These are phyloP conservation scores for Bufo bufo DNA, from an alignment of 2,113 vertebrate species.

Conservation along the genomic window DNA sequence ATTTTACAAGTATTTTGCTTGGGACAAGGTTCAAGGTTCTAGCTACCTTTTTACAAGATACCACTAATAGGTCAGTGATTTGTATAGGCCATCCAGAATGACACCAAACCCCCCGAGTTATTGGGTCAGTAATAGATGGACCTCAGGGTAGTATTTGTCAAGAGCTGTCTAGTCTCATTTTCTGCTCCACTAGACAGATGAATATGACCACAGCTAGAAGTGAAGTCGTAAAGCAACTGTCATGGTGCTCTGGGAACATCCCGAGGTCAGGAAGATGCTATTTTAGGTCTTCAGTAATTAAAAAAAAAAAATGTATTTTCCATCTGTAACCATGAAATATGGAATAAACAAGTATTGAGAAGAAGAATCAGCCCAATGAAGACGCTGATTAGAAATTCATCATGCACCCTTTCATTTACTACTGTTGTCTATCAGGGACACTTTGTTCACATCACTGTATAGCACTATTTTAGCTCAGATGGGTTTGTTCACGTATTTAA, in stretches of 20 bases:
- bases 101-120: not conserved
- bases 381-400: not conserved
- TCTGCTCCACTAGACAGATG: not conserved
- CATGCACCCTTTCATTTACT: not conserved
- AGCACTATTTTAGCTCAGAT: no score
- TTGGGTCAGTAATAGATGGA: constrained; percentile 9
- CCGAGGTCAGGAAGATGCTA: not conserved
- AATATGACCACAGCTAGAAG: not conserved
- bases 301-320: not conserved
- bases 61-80: not conserved
- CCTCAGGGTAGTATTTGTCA: not conserved
- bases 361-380: not conserved
- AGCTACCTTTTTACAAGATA: not conserved
- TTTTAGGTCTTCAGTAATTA: not conserved
- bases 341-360: not conserved
- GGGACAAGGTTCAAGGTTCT: no score
- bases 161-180: constrained; percentile 13
- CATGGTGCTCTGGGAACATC: not conserved
- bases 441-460: no score
- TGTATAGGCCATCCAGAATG: not conserved
- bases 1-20: no score
- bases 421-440: no score
- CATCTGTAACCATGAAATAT: not conserved
- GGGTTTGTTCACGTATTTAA: no score
- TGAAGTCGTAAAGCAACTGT: not conserved